Evolutionary conservation across 2,113 vertebrate genomes (phyloP).

Genomic region (Tetrax tetrax): DNA sequence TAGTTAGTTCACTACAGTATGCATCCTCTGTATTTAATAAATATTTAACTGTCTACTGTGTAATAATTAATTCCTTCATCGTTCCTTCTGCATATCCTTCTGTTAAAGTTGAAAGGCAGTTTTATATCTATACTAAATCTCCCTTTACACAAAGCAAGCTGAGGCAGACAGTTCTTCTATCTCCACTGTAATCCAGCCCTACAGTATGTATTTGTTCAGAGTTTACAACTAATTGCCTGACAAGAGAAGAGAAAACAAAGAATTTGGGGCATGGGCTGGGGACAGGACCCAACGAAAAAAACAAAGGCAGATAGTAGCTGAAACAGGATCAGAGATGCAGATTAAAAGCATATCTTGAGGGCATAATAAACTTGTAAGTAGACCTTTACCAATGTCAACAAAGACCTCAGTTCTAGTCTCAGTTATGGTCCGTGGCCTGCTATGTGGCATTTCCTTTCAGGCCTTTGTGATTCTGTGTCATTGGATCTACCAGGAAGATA

Average conservation of each 20-base stretch:
- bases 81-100: background rate
- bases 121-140: constrained; percentile 27
- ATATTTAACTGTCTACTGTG: constrained; percentile 37
- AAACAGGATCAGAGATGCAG: background rate
- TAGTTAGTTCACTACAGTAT: background rate
- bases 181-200: background rate
- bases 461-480: background rate
- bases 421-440: background rate
- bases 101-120: background rate
- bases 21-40: constrained; percentile 18
- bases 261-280: background rate
- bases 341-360: background rate
- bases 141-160: background rate
- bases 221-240: background rate
- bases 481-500: background rate
- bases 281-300: background rate
- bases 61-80: constrained; percentile 49
- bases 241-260: background rate
- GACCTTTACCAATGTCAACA: background rate
- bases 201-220: background rate
- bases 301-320: background rate
- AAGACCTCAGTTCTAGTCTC: background rate
- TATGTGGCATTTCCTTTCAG: background rate
- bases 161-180: background rate
- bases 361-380: background rate